Percentiles rank a stretch among this genome's conserved stretches.
phyloP scores from a whole-genome alignment of 35 echinoderm and acorn worm species.

The Diadema setosum region DNA sequence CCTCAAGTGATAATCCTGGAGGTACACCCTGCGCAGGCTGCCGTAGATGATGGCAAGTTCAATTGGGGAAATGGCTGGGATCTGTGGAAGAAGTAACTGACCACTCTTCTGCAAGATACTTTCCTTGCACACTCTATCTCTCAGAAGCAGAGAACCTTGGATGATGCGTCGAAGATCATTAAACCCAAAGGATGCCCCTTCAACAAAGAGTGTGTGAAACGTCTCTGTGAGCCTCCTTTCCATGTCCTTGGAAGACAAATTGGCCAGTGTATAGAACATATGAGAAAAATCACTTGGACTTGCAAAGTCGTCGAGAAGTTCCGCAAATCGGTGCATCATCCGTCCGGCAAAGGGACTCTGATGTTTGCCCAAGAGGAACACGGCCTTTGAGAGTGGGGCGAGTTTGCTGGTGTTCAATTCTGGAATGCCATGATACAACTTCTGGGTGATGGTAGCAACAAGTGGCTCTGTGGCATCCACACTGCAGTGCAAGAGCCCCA shows the following conservation, averaged over 20 bases:
- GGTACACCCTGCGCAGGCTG: not conserved
- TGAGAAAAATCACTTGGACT: slow-evolving; percentile 6
- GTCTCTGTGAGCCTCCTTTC: not conserved
- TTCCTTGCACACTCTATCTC: not conserved
- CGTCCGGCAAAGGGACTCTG: not conserved
- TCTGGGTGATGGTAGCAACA: not conserved
- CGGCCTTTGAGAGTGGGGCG: not conserved
- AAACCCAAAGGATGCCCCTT: not conserved
- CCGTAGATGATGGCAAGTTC: slow-evolving; percentile 3
- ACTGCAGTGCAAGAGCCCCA: not conserved
- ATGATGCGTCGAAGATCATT: not conserved
- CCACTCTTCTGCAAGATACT: not conserved
- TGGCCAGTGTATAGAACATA: not conserved
- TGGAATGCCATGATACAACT: not conserved
- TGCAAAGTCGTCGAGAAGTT: not conserved
- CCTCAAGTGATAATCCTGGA: not conserved
- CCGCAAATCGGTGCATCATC: not conserved
- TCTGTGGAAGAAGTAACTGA: not conserved
- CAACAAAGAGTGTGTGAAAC: not conserved
- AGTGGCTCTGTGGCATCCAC: not conserved
- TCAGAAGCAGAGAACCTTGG: not conserved
- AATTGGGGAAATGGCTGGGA: not conserved
- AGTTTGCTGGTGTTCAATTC: not conserved
- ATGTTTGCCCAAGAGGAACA: not conserved
- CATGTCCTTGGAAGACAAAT: not conserved